Conservation (phyloP, 2,797 vertebrate species). For the Cuniculus paca region DNA sequence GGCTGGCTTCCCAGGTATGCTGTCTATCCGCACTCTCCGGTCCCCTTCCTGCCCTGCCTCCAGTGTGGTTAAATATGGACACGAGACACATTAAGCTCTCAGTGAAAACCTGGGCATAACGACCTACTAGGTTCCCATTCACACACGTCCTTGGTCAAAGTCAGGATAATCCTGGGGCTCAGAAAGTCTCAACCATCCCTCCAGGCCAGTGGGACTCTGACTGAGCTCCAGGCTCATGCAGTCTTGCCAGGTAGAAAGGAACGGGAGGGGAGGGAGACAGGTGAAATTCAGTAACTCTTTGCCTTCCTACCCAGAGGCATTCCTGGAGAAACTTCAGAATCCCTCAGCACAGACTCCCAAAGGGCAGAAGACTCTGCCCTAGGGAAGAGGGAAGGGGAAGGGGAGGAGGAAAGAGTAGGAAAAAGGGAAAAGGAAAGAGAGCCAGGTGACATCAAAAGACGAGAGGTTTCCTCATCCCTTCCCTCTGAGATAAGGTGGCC, state of each 20-base stretch:
- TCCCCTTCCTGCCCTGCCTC: background rate
- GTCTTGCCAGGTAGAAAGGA: background rate
- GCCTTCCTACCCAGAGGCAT: background rate
- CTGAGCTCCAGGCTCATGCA: background rate
- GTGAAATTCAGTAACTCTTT: background rate
- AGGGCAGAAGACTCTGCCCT: background rate
- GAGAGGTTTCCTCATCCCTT: background rate
- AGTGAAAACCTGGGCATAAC: background rate
- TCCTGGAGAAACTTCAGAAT: background rate
- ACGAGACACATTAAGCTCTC: background rate
- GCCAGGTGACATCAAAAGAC: too few relatives aligned
- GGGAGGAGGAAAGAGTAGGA: background rate
- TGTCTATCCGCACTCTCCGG: background rate
- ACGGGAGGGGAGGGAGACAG: background rate
- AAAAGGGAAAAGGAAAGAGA: background rate
- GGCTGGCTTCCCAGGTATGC: background rate
- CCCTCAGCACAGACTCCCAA: background rate
- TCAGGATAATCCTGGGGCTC: background rate
- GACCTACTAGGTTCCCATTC: too few relatives aligned
- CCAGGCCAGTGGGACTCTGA: background rate
- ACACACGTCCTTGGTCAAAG: background rate
- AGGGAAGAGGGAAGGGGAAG: background rate
- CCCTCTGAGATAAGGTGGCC: background rate
- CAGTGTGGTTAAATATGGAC: background rate
- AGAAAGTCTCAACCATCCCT: background rate